A percentile compares a stretch with the other conserved stretches of the same genome.
Evolutionary conservation across 1,140 invertebrate species (phyloP).

Genomic region (Temnothorax curvispinosus): DNA sequence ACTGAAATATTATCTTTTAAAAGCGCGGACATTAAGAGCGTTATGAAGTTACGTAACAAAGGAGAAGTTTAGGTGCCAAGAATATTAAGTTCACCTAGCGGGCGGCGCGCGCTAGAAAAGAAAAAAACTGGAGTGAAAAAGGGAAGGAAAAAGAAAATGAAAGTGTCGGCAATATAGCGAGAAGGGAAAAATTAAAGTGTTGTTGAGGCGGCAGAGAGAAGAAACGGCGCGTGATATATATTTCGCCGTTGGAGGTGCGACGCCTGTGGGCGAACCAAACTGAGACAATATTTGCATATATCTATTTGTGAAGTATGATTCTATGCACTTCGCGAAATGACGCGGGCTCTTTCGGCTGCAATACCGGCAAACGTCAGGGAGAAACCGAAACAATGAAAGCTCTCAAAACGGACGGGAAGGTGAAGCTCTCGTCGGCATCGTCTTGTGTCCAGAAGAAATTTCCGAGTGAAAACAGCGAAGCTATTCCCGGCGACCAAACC

Average conservation of each 20-base stretch:
- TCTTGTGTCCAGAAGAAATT: slow-evolving; percentile 72
- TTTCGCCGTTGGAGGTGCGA: not conserved
- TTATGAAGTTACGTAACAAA: slow-evolving; percentile 62
- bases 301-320: slow-evolving; percentile 47
- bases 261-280: slow-evolving; percentile 1
- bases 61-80: slow-evolving; percentile 60
- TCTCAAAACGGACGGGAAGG: slow-evolving; percentile 4
- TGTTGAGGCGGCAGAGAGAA: slow-evolving; percentile 6
- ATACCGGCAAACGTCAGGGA: slow-evolving; percentile 1
- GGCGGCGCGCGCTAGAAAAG: slow-evolving; percentile 27
- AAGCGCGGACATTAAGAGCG: slow-evolving; percentile 57
- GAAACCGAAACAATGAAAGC: slow-evolving; percentile 63
- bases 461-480: slow-evolving; percentile 65
- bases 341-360: not conserved
- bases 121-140: not conserved
- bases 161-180: slow-evolving; percentile 4
- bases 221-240: slow-evolving; percentile 4
- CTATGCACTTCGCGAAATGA: slow-evolving; percentile 60
- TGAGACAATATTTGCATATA: slow-evolving; percentile 51
- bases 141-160: slow-evolving; percentile 36
- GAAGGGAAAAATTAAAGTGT: slow-evolving; percentile 44
- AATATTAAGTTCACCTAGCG: slow-evolving; percentile 57
- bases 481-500: slow-evolving; percentile 45
- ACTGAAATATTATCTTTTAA: slow-evolving; percentile 62
- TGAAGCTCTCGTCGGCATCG: slow-evolving; percentile 29